These are phyloP conservation scores for Miltochrista miniata DNA, from an alignment of 2,888 invertebrate genomes.

Conservation along the genomic window DNA sequence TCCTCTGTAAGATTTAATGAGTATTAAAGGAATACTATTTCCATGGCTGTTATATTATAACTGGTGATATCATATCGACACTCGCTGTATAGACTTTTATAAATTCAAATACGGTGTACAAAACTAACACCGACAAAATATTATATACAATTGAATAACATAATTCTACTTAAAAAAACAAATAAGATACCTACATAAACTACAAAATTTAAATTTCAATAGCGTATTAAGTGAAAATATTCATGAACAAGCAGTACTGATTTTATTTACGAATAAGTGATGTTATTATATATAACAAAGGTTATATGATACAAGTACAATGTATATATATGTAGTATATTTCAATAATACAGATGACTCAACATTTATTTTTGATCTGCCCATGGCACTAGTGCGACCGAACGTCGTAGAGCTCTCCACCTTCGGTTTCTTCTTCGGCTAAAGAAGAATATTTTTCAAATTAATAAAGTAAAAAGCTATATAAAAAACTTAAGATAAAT, in stretches of 20 bases:
- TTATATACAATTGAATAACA: background rate
- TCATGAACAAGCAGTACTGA: background rate
- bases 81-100: background rate
- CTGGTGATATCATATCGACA: background rate
- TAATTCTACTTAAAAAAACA: background rate
- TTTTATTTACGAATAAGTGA: background rate
- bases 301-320: slow-evolving; percentile 54
- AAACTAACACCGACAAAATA: background rate
- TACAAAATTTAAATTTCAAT: background rate
- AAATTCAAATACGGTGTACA: background rate
- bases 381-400: slow-evolving; percentile 52
- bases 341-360: slow-evolving; percentile 60
- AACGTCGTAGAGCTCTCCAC: slow-evolving; percentile 53
- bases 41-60: too few species aligned
- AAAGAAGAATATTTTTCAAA: slow-evolving; percentile 51
- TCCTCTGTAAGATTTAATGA: too few species aligned
- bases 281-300: background rate
- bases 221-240: background rate
- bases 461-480: slow-evolving; percentile 15
- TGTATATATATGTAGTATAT: slow-evolving; percentile 43
- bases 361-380: slow-evolving; percentile 71
- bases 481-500: slow-evolving; percentile 1
- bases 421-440: slow-evolving; percentile 77
- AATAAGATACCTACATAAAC: too few species aligned
- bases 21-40: too few species aligned